These are phyloP conservation scores for Cyclargus thomasi DNA, from an alignment of 1,140 invertebrate genomes.

Conservation along the genomic window DNA sequence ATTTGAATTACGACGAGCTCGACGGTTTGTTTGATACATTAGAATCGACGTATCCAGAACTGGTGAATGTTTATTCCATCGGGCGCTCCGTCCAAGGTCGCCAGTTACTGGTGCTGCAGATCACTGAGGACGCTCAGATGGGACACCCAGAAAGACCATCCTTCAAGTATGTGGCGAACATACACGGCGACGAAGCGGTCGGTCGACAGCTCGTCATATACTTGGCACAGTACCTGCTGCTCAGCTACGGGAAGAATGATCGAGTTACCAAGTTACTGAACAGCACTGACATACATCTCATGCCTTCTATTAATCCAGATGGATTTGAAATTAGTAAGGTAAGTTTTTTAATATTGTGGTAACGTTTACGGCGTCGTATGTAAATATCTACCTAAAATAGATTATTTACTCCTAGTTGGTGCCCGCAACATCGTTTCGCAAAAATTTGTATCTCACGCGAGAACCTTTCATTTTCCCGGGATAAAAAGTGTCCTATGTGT, in stretches of 20 bases:
- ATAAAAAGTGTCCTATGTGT: no score
- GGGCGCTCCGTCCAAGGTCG: constrained; percentile 87
- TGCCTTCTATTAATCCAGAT: constrained; percentile 96
- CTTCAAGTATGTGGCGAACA: constrained; percentile 98
- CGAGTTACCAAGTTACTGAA: constrained; percentile 85
- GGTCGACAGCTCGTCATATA: constrained; percentile 92
- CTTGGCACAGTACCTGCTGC: constrained; percentile 89
- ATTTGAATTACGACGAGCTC: constrained; percentile 81
- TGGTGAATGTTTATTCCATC: constrained; percentile 84
- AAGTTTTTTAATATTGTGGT: no score
- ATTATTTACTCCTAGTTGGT: no score
- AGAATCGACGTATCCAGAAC: constrained; percentile 78
- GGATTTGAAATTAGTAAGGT: constrained; percentile 84
- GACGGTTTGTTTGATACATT: constrained; percentile 78
- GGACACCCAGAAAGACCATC: constrained; percentile 82
- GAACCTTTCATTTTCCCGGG: no score
- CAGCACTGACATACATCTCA: constrained; percentile 89
- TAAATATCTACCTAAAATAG: no score
- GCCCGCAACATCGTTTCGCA: no score
- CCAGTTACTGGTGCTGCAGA: constrained; percentile 86
- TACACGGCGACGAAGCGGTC: constrained; percentile 98
- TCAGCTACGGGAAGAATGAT: constrained; percentile 81
- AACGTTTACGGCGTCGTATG: no score
- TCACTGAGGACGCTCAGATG: constrained; percentile 81
- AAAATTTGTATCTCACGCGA: no score